These are phyloP conservation scores for Cydia pomonella DNA, from an alignment of 1,140 invertebrate species.

Conservation along the genomic window DNA sequence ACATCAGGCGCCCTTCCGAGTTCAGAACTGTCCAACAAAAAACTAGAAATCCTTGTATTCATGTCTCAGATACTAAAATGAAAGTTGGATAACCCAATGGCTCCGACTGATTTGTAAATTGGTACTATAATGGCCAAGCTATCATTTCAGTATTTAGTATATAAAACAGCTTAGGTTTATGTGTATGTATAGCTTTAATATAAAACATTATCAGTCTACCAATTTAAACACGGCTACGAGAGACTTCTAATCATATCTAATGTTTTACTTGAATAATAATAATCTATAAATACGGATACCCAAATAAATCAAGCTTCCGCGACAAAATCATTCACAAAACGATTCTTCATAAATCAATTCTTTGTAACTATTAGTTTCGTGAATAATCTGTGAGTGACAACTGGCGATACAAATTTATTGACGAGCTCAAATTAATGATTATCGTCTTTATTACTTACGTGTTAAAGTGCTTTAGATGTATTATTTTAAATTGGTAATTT, in stretches of 20 bases:
- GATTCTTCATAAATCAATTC: constrained; percentile 11
- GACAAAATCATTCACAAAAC: constrained; percentile 20
- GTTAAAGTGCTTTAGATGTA: neutral
- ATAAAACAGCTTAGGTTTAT: too few relatives aligned
- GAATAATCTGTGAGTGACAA: constrained; percentile 18
- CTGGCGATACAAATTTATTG: neutral
- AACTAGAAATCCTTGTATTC: too few relatives aligned
- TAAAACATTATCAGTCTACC: too few relatives aligned
- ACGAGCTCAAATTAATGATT: neutral
- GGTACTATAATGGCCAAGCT: too few relatives aligned
- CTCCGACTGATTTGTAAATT: too few relatives aligned
- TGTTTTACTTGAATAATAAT: neutral
- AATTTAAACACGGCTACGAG: too few relatives aligned
- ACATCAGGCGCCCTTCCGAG: too few relatives aligned
- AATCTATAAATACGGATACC: constrained; percentile 76
- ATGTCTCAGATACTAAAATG: too few relatives aligned
- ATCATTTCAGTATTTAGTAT: too few relatives aligned
- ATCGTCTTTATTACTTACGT: neutral
- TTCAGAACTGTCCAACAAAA: too few relatives aligned
- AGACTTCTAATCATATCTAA: neutral
- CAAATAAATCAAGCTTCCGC: constrained; percentile 32
- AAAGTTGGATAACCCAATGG: too few relatives aligned
- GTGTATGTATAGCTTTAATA: too few relatives aligned
- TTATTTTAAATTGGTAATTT: neutral
- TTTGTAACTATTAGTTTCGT: constrained; percentile 11